These are phyloP conservation scores for Peromyscus attwateri DNA, from an alignment of 2,797 vertebrate genomes.

Conservation along the genomic window DNA sequence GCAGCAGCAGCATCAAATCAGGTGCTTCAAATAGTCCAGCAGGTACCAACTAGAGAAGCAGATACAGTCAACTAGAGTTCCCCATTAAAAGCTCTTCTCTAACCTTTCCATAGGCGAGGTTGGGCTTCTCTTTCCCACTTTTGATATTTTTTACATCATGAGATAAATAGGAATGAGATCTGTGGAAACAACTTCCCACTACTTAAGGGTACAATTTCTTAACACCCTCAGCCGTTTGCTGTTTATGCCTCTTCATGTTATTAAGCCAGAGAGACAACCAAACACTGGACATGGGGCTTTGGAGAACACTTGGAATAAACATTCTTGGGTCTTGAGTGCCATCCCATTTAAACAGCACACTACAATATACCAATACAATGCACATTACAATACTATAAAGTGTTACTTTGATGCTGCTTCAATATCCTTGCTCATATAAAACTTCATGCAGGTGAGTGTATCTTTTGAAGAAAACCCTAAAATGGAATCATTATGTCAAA, in stretches of 20 bases:
- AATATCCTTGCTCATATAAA: background rate
- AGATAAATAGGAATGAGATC: background rate
- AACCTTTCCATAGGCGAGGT: background rate
- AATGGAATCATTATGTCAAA: background rate
- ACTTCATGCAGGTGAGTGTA: background rate
- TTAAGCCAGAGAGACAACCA: background rate
- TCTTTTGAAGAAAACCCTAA: background rate
- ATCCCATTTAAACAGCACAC: background rate
- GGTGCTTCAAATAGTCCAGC: no score
- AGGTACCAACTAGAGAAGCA: background rate
- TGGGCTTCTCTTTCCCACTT: background rate
- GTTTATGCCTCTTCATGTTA: background rate
- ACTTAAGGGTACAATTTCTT: background rate
- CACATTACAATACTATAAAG: no score
- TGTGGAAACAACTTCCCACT: background rate
- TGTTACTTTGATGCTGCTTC: background rate
- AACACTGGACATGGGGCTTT: no score
- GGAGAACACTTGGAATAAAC: background rate
- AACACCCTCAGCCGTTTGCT: background rate
- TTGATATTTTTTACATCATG: background rate
- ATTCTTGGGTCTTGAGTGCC: background rate
- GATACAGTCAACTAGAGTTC: background rate
- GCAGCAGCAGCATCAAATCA: no score
- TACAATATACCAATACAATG: background rate
- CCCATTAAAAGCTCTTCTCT: background rate